These are phyloP conservation scores for Phaonia tiefii DNA, from an alignment of 2,888 invertebrate genomes.

Conservation along the genomic window DNA sequence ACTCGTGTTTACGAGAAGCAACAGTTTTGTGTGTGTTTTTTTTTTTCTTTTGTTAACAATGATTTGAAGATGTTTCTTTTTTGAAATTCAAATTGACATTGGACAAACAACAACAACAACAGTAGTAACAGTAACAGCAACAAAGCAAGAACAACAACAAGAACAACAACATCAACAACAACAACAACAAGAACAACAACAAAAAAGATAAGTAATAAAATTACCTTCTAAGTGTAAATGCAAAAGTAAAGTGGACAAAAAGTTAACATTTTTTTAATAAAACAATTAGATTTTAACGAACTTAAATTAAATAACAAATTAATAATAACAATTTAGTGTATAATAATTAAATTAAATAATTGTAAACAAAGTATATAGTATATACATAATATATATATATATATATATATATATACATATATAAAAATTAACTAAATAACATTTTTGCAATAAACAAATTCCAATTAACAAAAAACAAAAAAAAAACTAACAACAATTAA, in stretches of 20 bases:
- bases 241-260: slow-evolving; percentile 78
- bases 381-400: too few relatives aligned
- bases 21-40: neutral
- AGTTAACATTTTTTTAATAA: slow-evolving; percentile 77
- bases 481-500: neutral
- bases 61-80: slow-evolving; percentile 56
- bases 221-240: slow-evolving; percentile 72
- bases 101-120: slow-evolving; percentile 11
- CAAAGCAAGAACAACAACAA: too few relatives aligned
- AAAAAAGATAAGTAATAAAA: slow-evolving; percentile 62
- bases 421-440: slow-evolving; percentile 9
- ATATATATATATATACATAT: too few relatives aligned
- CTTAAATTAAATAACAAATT: slow-evolving; percentile 31
- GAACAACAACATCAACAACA: too few relatives aligned
- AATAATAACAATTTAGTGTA: slow-evolving; percentile 62
- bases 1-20: too few relatives aligned
- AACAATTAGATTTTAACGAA: slow-evolving; percentile 74
- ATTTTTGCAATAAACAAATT: neutral
- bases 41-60: slow-evolving; percentile 1
- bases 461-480: too few relatives aligned
- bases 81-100: slow-evolving; percentile 39
- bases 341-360: slow-evolving; percentile 58
- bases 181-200: slow-evolving; percentile 19
- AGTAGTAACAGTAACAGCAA: too few relatives aligned
- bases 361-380: slow-evolving; percentile 58